These are phyloP conservation scores for Bhutanitis thaidina DNA, from an alignment of 2,888 invertebrate genomes.

Conservation along the genomic window DNA sequence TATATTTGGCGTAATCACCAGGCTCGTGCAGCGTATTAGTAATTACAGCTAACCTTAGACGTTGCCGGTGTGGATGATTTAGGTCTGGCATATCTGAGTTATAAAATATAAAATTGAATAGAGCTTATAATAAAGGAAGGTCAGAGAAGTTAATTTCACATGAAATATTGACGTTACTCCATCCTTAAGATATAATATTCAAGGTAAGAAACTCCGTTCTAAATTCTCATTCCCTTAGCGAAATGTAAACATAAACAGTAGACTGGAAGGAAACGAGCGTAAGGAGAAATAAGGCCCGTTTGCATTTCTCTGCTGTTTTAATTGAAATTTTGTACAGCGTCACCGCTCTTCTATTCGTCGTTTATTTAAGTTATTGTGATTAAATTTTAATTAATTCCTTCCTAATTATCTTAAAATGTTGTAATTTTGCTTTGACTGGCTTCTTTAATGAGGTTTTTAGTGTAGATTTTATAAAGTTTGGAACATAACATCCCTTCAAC, in stretches of 20 bases:
- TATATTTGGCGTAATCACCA: too few relatives aligned
- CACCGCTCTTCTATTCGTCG: conserved; percentile 7
- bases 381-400: conserved; percentile 16
- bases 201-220: conserved; percentile 1
- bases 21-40: too few relatives aligned
- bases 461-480: too few relatives aligned
- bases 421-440: conserved; percentile 6
- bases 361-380: conserved; percentile 11
- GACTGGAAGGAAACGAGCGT: background rate
- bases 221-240: conserved; percentile 2
- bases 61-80: too few relatives aligned
- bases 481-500: too few relatives aligned
- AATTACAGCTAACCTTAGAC: too few relatives aligned
- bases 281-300: background rate
- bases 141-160: too few relatives aligned
- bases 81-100: too few relatives aligned
- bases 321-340: conserved; percentile 14
- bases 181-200: background rate
- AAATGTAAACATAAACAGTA: conserved; percentile 11
- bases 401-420: conserved; percentile 13
- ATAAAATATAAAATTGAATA: too few relatives aligned
- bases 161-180: too few relatives aligned
- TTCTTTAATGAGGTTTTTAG: conserved; percentile 3
- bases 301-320: conserved; percentile 13
- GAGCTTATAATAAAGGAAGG: too few relatives aligned